Base-by-base conservation (phyloP, 2,797 vertebrate species). In the Pangasius larnaudii region DNA sequence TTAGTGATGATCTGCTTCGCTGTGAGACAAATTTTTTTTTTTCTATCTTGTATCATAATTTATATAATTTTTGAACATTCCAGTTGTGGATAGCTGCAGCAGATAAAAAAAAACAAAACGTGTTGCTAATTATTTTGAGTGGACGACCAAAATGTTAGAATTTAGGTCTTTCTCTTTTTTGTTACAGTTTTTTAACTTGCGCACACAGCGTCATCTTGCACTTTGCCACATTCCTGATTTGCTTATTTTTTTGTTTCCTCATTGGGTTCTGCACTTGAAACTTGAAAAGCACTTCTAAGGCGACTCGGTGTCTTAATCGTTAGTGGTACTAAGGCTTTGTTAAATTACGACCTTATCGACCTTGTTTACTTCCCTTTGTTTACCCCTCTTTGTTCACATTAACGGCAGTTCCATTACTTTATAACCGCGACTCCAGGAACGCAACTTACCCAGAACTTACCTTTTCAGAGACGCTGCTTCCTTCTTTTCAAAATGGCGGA, bases 1-100 rank as follows among this genome's bases (percentile, higher is more conserved):
- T 42, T 75, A 85, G 81, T 77, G 14, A n/a, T 65, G 53, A 87
- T 10, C 72, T 49, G 22, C 72, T 49, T 46, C 27, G n/a, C 39
- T 75, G 49, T 89, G 30, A 71, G n/a, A 30, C 33, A 53, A 58
- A 78, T 8, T 1, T 19, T 16, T 30, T 67, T 67, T 30, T n/a
- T 67, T 30, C 6, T 33, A n/a, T 33, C 2, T 58, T 33, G 49
- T 53, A 27, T 75, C n/a, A 33, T 58, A n/a, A n/a, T 49, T 75
- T 51, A n/a, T 49, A 46, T 46, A 9, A 75, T 51, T 27, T 75
- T 3, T 74, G 10, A 74, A 49, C 19, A 51, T 18, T 0, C 14
- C 46, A 71, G 72, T n/a, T 75, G 6, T 39, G 19, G 7, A 39
- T 18, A 18, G 18, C 16, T 27, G 59, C 59, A 61, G 59, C 59